Evolutionary conservation across 2,888 invertebrate genomes (phyloP), one percentile per base, ranked within the genome.

Genomic region (Chrysotoxum bicinctum): DNA sequence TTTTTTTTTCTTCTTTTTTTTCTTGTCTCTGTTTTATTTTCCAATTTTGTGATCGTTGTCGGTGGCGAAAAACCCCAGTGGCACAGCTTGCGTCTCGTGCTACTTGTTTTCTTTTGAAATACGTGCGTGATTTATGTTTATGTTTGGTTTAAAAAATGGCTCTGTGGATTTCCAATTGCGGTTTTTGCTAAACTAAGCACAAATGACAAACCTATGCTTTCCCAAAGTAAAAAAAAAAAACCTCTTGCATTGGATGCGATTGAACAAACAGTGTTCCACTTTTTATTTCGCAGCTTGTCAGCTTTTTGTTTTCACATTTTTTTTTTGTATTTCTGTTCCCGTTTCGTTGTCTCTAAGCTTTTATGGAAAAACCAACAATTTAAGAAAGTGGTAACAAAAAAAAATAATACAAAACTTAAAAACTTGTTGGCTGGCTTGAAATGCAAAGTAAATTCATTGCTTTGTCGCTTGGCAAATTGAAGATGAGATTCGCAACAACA

Each of bases 341-440:
- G 58, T 84, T 80, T 80, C 37, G 60, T 72, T 75, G 58, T 66
- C 19, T 75, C 56, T 72, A 58, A 60, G 48, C 32, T 70, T 58
- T 62, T 64, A 40, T 75, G 84, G 84, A 75, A 84, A 80, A 80
- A 70, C 84, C 84, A 75, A 80, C 37, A 66, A 54, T 75, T 72
- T 84, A 19, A 84, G 75, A 80, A 64, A 80, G 70, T 80, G 75
- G 66, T 72, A 60, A 14, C n/a, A 45, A 2, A 19, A 16, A 58
- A 48, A 26, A 30, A 26, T 43, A 43, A 40, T 14, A 62, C 26
- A 26, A 26, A 43, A 40, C n/a, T 56, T 77, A 50, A 50, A 52
- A 82, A 78, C 73, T 73, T 64, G 73, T 83, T 74, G 73, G 68
- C 54, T 54, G 43, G 43, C 50, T 66, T 78, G 52, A 62, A 48